Evolutionary conservation across 2,113 vertebrate species (phyloP), one percentile per base, ranked within the genome.

Genomic region (Carettochelys insculpta): DNA sequence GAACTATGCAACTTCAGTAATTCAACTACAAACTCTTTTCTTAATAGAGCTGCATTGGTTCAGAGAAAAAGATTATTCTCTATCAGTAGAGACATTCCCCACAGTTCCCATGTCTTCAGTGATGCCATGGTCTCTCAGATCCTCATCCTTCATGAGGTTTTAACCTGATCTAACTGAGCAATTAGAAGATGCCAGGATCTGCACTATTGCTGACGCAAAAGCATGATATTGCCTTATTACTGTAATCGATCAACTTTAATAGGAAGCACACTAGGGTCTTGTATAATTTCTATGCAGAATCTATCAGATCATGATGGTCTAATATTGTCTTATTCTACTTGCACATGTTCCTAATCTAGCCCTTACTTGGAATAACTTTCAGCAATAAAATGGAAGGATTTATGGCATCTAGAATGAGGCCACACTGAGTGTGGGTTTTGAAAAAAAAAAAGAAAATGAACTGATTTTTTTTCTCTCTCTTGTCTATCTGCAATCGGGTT

Each of bases 201-300:
- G 50, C 86, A 41, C 19, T 61, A 79, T 25, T 93, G 79, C 17
- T 82, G 92, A 90, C 34, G 22, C 29, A 88, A 88, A 94, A 88
- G 19, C 43, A 80, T 24, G 54, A 45, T 56, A 50, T 52, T 43
- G 73, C 47, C 11, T 50, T 95, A 82, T 31, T 91, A 80, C 31
- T 38, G 88, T 24, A 92, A 84, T 88, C 81, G 2, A 83, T 52
- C 27, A 78, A n/a, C 3, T 22, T 31, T 86, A 86, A 88, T 83
- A 12, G 48, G 85, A 94, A 94, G 77, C 24, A 83, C 31, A 88
- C 50, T 85, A 84, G 45, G 80, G 31, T 86, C 45, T 83, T 56
- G 1, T 47, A 77, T 80, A 86, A 82, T 86, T 91, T 58, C 27
- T 45, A 73, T 38, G 83, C 25, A 25, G 81, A 83, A 29, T 81